Base-by-base conservation (phyloP, 2,113 vertebrate genomes). In the Columbina picui region DNA sequence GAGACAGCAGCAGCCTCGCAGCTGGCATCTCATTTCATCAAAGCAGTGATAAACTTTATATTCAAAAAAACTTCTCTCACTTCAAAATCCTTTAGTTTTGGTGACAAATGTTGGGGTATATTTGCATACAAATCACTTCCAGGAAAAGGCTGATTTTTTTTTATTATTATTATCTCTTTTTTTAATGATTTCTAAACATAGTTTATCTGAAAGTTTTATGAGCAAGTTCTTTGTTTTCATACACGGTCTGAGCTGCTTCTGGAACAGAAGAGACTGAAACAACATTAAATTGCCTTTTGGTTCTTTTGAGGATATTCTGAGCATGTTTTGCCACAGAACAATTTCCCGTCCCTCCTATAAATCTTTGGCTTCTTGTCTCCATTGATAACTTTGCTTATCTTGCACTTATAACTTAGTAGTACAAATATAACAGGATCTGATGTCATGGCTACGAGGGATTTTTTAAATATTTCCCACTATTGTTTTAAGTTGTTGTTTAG, bases 91-190 rank as follows among this genome's bases (percentile, higher is more conserved):
- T 94, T 86, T 94, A 10, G 30, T 78, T 94, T 97, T 95, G 83
- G 43, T 95, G 90, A 92, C 94, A 97, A 96, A 95, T 77, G 71
- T 83, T 95, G 74, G 80, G 68, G 30, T 67, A 27, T 93, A 97
- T 98, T 98, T 97, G 87, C 95, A 97, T 97, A 90, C 91, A 97
- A 97, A 97, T 97, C 84, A 84, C 89, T 94, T 96, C 65, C 57
- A 91, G 80, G 67, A 92, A 97, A 96, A 95, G 8, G 22, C 43
- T 93, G 93, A 6, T 60, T 93, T 90, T 64, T 45, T 11, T 26
- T n/a, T 18, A 4, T 45, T 45, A 19, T 43, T 43, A 45, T 19
- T 9, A 18, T 45, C n/a, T 41, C 9, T 27, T 89, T 84, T 88
- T 78, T 70, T 93, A 95, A 93, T 81, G 79, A 38, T 87, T 93